Conservation (phyloP, 2,113 vertebrate species). For the Clarias magur region DNA sequence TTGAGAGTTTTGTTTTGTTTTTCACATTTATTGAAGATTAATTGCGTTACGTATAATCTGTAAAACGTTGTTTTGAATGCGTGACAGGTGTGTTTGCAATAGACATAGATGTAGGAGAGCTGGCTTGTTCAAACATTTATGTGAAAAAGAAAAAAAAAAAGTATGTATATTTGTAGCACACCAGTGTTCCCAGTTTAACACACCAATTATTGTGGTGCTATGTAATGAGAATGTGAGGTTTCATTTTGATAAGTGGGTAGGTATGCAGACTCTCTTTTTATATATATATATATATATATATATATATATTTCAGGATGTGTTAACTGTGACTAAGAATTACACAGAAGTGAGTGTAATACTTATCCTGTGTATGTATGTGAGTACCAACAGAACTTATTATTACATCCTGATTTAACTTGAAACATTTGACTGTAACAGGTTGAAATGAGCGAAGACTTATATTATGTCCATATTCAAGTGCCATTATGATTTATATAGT, state of each 20-base stretch:
- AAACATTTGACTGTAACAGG: slow-evolving; percentile 59
- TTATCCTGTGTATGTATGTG: slow-evolving; percentile 34
- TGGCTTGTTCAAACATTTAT: slow-evolving; percentile 63
- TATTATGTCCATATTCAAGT: slow-evolving; percentile 28
- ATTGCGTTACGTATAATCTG: slow-evolving; percentile 46
- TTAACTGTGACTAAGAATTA: slow-evolving; percentile 58
- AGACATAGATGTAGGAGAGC: slow-evolving; percentile 60
- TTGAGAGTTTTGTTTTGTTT: slow-evolving; percentile 26
- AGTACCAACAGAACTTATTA: slow-evolving; percentile 55
- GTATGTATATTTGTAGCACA: slow-evolving; percentile 60
- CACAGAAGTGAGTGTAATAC: slow-evolving; percentile 58
- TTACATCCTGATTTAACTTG: slow-evolving; percentile 69
- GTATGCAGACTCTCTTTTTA: slow-evolving; percentile 58
- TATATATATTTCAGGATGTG: slow-evolving; percentile 58
- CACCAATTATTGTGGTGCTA: slow-evolving; percentile 57
- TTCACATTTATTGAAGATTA: background rate
- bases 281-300: slow-evolving; percentile 63
- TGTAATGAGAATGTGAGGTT: slow-evolving; percentile 68
- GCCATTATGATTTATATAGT: slow-evolving; percentile 47
- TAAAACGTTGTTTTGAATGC: slow-evolving; percentile 54
- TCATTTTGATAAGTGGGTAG: slow-evolving; percentile 59
- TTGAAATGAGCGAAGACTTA: slow-evolving; percentile 23
- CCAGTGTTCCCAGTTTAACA: slow-evolving; percentile 52
- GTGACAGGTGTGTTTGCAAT: slow-evolving; percentile 41
- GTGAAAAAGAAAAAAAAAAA: slow-evolving; percentile 46